These are phyloP conservation scores for Hydroisotoma schaefferi DNA, from an alignment of 2,888 invertebrate species.

Conservation along the genomic window DNA sequence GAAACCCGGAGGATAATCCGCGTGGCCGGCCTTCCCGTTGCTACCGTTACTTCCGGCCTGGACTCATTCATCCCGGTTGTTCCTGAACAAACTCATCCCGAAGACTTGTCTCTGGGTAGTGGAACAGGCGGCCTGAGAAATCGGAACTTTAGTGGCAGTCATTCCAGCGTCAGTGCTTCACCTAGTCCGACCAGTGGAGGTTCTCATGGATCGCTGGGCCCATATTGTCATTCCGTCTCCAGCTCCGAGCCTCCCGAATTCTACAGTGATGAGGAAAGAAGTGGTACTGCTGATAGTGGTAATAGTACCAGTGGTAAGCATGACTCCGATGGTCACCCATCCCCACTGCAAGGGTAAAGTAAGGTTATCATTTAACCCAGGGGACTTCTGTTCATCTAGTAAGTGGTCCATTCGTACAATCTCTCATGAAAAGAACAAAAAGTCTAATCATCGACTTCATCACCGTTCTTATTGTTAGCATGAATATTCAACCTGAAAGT, in stretches of 20 bases:
- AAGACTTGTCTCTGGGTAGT: slow-evolving; percentile 70
- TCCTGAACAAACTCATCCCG: slow-evolving; percentile 87
- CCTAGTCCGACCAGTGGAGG: slow-evolving; percentile 42
- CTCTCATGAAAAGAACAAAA: no score
- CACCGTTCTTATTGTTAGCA: no score
- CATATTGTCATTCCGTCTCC: slow-evolving; percentile 40
- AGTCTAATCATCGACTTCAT: no score
- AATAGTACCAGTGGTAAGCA: slow-evolving; percentile 38
- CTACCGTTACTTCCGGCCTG: slow-evolving; percentile 21
- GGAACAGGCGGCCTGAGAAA: slow-evolving; percentile 16
- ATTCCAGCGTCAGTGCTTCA: slow-evolving; percentile 44
- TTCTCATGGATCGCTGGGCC: slow-evolving; percentile 35
- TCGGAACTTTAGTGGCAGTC: slow-evolving; percentile 43
- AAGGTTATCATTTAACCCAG: slow-evolving; percentile 11
- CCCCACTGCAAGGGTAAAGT: slow-evolving; percentile 22
- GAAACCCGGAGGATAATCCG: slow-evolving; percentile 58
- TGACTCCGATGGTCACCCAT: slow-evolving; percentile 25
- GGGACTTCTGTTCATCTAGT: no score
- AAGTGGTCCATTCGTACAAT: no score
- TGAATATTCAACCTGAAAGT: no score
- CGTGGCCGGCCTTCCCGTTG: slow-evolving; percentile 46
- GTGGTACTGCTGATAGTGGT: slow-evolving; percentile 26
- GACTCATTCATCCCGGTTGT: slow-evolving; percentile 49
- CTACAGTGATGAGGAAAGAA: slow-evolving; percentile 44
- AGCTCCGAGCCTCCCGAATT: slow-evolving; percentile 43